A percentile compares a stretch with the other conserved stretches of the same genome.
Conservation (phyloP, 2,113 vertebrate genomes). For the Archilochus colubris region DNA sequence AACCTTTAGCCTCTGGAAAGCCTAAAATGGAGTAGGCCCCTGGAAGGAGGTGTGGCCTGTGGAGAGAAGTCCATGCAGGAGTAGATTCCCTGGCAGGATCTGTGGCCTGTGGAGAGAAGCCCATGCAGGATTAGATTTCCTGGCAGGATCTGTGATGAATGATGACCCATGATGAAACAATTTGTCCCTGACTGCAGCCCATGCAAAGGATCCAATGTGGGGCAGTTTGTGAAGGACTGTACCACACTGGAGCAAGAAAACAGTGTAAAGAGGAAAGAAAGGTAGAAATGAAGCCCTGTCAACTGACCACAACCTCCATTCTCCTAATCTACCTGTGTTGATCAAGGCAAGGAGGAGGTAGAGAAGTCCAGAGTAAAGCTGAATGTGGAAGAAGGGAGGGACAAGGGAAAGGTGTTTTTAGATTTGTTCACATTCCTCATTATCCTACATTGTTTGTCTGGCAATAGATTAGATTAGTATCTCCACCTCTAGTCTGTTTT, state of each 20-base stretch:
- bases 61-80: background rate
- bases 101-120: background rate
- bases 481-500: background rate
- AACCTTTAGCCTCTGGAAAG: background rate
- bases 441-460: background rate
- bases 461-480: background rate
- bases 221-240: background rate
- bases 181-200: too few relatives aligned
- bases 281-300: background rate
- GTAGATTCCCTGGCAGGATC: background rate
- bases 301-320: background rate
- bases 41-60: background rate
- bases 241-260: background rate
- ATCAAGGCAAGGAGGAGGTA: fast-evolving
- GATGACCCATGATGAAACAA: background rate
- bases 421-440: background rate
- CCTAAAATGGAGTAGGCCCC: background rate
- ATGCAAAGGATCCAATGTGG: background rate
- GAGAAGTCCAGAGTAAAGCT: background rate
- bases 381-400: background rate
- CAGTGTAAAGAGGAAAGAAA: background rate
- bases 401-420: background rate
- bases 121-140: background rate
- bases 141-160: background rate
- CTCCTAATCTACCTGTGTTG: fast-evolving